Percentiles rank a stretch among this genome's conserved stretches.
These are phyloP conservation scores for Colius striatus DNA, from an alignment of 2,113 vertebrate genomes.

Conservation along the genomic window DNA sequence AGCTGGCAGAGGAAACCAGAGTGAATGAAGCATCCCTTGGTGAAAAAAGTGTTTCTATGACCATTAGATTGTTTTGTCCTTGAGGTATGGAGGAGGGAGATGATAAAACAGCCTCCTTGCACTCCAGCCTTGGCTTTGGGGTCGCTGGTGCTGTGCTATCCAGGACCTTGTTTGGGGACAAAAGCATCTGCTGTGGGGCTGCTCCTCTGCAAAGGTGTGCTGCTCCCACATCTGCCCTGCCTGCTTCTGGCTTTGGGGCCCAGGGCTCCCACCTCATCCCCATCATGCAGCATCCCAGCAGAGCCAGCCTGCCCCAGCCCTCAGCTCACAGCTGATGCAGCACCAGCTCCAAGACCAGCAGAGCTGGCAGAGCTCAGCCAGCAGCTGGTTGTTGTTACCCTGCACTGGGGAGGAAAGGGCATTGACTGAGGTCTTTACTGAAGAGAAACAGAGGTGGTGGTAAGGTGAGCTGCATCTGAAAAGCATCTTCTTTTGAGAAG, in stretches of 20 bases:
- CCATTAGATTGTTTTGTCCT: background rate
- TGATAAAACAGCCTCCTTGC: background rate
- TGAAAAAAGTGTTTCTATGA: conserved; percentile 20
- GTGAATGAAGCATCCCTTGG: background rate
- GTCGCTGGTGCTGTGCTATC: background rate
- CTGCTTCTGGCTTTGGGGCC: background rate
- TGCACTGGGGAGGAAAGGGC: background rate
- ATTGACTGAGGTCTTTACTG: background rate
- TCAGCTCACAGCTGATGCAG: background rate
- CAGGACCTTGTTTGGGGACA: background rate
- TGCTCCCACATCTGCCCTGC: background rate
- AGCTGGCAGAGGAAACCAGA: background rate
- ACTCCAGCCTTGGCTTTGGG: background rate
- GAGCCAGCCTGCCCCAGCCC: background rate
- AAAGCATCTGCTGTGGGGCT: background rate
- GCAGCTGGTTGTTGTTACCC: background rate
- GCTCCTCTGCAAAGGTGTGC: accelerated
- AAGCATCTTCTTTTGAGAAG: background rate
- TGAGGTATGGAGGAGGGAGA: background rate
- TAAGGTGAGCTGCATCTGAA: accelerated
- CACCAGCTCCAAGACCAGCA: accelerated
- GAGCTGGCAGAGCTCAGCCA: accelerated
- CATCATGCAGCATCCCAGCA: background rate
- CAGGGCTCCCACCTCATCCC: accelerated
- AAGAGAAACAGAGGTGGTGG: background rate